These are phyloP conservation scores for Disparrhopalites patrizii DNA, from an alignment of 2,888 invertebrate genomes.

Conservation along the genomic window DNA sequence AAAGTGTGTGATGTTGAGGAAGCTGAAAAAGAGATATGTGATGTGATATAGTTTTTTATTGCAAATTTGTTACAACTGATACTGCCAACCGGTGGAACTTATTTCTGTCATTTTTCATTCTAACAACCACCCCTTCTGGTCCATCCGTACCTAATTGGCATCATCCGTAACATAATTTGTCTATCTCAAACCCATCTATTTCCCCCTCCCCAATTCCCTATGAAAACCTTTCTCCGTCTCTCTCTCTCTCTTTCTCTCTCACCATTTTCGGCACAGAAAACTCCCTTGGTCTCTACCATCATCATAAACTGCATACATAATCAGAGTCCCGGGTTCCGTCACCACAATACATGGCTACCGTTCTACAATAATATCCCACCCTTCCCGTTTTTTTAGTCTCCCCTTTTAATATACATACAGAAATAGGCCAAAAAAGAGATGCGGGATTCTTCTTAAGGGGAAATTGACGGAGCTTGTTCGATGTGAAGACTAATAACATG, in stretches of 20 bases:
- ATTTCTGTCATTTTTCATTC: constrained; percentile 38
- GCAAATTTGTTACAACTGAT: constrained; percentile 39
- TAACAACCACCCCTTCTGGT: constrained; percentile 36
- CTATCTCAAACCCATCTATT: constrained; percentile 29
- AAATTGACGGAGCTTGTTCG: no score
- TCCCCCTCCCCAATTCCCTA: constrained; percentile 8
- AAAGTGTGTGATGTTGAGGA: no score
- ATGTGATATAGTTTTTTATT: constrained; percentile 36
- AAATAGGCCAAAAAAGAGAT: no score
- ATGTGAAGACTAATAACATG: no score
- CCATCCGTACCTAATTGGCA: constrained; percentile 35
- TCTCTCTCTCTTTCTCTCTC: constrained; percentile 1
- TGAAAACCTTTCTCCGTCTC: background rate
- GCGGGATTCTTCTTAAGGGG: no score
- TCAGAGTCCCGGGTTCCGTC: background rate
- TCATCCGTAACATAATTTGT: constrained; percentile 36
- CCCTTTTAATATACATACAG: no score
- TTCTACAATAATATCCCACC: no score
- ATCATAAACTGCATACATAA: background rate
- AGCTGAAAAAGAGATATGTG: constrained; percentile 32
- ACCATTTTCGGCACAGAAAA: background rate
- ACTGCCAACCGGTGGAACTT: constrained; percentile 35
- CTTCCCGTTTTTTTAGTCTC: no score
- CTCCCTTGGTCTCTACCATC: no score
- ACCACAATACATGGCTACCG: background rate